Evolutionary conservation across 2,888 invertebrate species (phyloP), one percentile per base, ranked within the genome.

Genomic region (Zhuqinia jingwanae): DNA sequence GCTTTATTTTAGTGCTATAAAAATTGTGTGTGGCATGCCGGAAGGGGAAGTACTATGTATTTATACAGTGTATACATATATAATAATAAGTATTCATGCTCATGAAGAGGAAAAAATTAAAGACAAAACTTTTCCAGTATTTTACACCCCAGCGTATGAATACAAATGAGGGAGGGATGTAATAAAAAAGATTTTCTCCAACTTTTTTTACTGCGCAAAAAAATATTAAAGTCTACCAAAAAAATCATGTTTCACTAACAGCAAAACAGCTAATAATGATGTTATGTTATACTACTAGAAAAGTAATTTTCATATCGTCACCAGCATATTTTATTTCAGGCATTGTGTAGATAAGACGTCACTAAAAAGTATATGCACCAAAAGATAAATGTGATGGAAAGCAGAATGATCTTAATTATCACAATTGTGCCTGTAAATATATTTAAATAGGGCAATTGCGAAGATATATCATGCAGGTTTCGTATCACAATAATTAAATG

Each of bases 111-210:
- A 63, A 82, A 82, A 82, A 82, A 65, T 77, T 78, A 56, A 70
- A 84, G 85, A 73, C 73, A 79, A 85, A 85, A 85, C 79, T 85
- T 85, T 80, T 63, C 85, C 79, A 73, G 75, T 85, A 85, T 85
- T 75, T 85, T 85, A 85, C 79, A 63, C 77, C 25, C 70, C 75
- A 70, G 47, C 30, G 78, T 85, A 85, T 85, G 85, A 85, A 85
- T 85, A 85, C 79, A 80, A 85, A 85, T 80, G 73, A 63, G 84
- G 73, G 80, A 75, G 42, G 60, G 60, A 36, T 17, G 79, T 75
- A 85, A 85, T 79, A 85, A 85, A n/a, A 85, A 78, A 80, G 63
- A 68, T 53, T 85, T 84, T 84, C 50, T 60, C 36, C 56, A 77
- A 84, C 25, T 53, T 60, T 47, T n/a, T n/a, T n/a, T n/a, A n/a